Base-by-base conservation (phyloP, 2,888 invertebrate species). In the Drosophila paracracens region DNA sequence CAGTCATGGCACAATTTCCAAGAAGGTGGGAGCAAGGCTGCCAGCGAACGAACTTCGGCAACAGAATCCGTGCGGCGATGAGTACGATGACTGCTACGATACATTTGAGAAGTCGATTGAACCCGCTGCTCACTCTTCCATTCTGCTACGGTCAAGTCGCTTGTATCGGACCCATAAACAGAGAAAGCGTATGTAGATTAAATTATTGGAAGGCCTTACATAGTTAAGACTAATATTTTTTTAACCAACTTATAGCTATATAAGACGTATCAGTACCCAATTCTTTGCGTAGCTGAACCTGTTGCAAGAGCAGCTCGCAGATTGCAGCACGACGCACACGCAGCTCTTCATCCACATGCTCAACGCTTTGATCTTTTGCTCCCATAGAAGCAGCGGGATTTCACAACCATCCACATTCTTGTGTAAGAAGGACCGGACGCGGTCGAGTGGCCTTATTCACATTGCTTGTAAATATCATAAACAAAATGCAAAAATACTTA, bases 341-440 rank as follows among this genome's bases (percentile, higher is more conserved):
- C 8, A 95, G 94, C 35, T 94, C 94, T 68, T 95, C 94, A 40
- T 94, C 94, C 86, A 95, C 93, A 57, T 94, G 94, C 58, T 94
- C 94, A 31, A 97, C 90, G 38, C 94, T 94, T 68, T 95, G 94
- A 56, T 94, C 94, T 58, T 94, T 2, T 94, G 94, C 10, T 96
- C 93, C 69, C 95, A 94, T 52, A 94, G 88, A n/a, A 92, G 77
- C 13, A 94, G 80, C 0, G 94, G 93, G 46, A 93, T 81, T 43
- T 91, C 81, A 2, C 84, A 84, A 13, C 92, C 74, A 21, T 80
- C 68, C 0, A 92, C 62, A 4, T 88, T 79, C 13, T 87, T 83
- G 50, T 93, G 91, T 0, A 93, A 70, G 4, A 95, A 92, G 13
- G 94, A 94, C 80, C 94, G 93, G 36, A 95, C 94, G 70, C 92